Evolutionary conservation across 53 echinoderm and acorn worm species (phyloP), one percentile per base, ranked within the genome.

Genomic region (Crossaster papposus): DNA sequence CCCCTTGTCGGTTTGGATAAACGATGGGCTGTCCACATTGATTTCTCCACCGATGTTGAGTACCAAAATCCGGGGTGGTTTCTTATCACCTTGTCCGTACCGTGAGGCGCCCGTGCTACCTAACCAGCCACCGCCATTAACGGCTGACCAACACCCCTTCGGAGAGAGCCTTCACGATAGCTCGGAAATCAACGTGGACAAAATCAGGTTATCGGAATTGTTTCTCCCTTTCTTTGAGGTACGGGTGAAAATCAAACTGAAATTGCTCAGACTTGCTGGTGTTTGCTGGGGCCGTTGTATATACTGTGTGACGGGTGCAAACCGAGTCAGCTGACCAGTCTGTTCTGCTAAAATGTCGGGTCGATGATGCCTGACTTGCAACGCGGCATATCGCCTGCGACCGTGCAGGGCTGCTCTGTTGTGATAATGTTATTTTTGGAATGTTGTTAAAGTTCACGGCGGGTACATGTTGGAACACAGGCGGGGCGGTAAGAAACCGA

Each of bases 21-120:
- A 74, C 36, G 33, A 22, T 34, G 36, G 55, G 70, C 77, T 87
- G 87, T 87, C 87, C 87, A 24, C 35, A 72, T 4, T 32, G 35
- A 87, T 87, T 87, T 87, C 87, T 87, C 55, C 26, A 32, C 54
- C 62, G 55, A 77, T 72, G 87, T 77, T 87, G 87, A 87, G 87
- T 54, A 87, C 35, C 62, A 37, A 68, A 23, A 76, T 87, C 87
- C 77, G 87, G 87, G 76, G 84, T 30, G 65, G 84, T 18, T 36
- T 72, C 71, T 72, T 84, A 84, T 84, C 84, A 72, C 84, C 72
- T 84, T 50, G 52, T 51, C 53, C 84, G 52, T 58, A 20, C 17
- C 72, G 84, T 65, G 36, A n/a, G 71, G 78, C 24, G 68, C 35
- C 36, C 35, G 12, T n/a, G 71, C 24, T 32, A 74, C 58, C 58